Base-by-base conservation (phyloP, 1,140 invertebrate species). In the Temnothorax curvispinosus region DNA sequence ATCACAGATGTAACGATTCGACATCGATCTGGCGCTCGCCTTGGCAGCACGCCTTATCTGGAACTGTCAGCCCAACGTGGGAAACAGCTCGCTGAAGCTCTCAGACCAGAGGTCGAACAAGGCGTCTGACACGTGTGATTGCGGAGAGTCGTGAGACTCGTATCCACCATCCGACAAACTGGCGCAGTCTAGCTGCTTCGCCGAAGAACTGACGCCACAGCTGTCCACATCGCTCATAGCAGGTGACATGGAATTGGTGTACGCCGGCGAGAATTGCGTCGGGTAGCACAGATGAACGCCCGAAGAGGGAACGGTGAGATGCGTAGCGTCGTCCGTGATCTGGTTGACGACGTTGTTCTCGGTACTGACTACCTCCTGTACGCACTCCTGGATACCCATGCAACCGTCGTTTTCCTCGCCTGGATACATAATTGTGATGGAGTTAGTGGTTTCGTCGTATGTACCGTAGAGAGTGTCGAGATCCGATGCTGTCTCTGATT, bases 371-470 rank as follows among this genome's bases (percentile, higher is more conserved):
- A 94, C 90, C 90, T 95, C 94, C 65, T 94, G 93, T 1, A 94
- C 93, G 65, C 92, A 92, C 38, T 94, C 93, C 56, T 94, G 90
- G n/a, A 94, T 92, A 27, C 69, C 41, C 7, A 78, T 60, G 27
- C 62, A 86, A 9, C 35, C 65, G 5, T 56, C 47, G 2, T 94
- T 94, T 78, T 96, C 96, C 38, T 97, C 96, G 56, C 96, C 96
- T 3, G 96, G 96, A 88, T 97, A 96, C 72, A 97, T 96, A 1
- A 98, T 97, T 0, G 97, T 97, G 38, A 97, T 96, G 71, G 96
- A 97, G 91, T 97, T 97, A 4, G 96, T 97, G 65, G 96, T 96
- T 91, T 97, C 97, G 92, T 97, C 97, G 81, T 96, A 97, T 47
- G 96, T 97, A 15, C 97, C 97, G 81, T 97, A 97, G 62, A 97